Base-by-base conservation (phyloP, 2,888 invertebrate genomes). In the Eulithis testata region DNA sequence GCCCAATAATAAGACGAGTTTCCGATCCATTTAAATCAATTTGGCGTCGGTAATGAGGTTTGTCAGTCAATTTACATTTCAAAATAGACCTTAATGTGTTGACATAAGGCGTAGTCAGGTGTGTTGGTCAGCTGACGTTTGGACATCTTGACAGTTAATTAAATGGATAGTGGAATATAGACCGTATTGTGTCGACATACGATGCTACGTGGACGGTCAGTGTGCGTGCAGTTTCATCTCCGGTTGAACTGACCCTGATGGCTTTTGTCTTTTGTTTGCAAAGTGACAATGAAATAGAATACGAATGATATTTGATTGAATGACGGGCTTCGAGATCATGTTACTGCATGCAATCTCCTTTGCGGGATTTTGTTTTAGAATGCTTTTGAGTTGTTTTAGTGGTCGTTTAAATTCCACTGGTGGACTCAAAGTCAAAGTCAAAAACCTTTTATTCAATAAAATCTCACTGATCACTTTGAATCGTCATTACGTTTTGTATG, bases 61-160 rank as follows among this genome's bases (percentile, higher is more conserved):
- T 31, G 21, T 40, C 31, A 40, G 11, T 14, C 40, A 40, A 52
- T 57, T 52, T 37, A 47, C 57, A 40, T 63, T 57, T 37, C 44
- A 52, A 63, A 57, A 52, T 58, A 52, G 37, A 11, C 52, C 47
- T 6, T 31, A 57, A 44, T 14, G 53, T 47, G n/a, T 53, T 43
- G 43, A 53, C 53, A 49, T 50, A 43, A 54, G 58, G 68, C 45
- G 47, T 47, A 63, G 37, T 21, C 40, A 54, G n/a, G 43, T 12
- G 37, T 49, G 27, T 4, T 58, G 36, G 49, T 58, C 57, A 58
- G 12, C 37, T 57, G 52, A 44, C 56, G 50, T 51, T 44, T 55
- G 52, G 54, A 56, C 50, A 45, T 36, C 11, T 57, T 53, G 63
- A 43, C 58, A 63, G 63, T 63, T 58, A 57, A 63, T 58, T 58